phyloP scores from a whole-genome alignment of 1,140 invertebrate genomes.

The Lepidurus arcticus region DNA sequence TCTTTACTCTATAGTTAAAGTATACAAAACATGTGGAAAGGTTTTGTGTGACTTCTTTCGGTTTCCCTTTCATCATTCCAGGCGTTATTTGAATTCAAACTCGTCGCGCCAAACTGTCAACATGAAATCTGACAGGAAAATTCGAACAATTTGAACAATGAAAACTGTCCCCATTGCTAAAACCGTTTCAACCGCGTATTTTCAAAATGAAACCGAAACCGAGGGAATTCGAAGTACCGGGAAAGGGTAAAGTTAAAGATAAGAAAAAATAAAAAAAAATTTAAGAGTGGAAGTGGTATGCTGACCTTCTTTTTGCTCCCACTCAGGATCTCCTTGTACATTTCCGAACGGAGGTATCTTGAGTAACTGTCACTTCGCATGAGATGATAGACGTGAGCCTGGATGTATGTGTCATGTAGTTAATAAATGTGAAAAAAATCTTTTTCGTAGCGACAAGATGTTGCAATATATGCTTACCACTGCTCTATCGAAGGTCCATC shows the following conservation, averaged over 20 bases:
- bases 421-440: too few species aligned
- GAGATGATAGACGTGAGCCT: conserved; percentile 97
- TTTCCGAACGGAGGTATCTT: conserved; percentile 93
- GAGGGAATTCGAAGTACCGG: not conserved
- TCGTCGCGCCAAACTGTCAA: too few species aligned
- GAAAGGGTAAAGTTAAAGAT: not conserved
- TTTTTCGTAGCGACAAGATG: not conserved
- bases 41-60: too few species aligned
- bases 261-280: not conserved
- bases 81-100: too few species aligned
- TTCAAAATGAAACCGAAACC: conserved; percentile 27
- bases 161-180: conserved; percentile 4
- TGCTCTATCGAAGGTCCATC: conserved; percentile 96
- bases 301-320: conserved; percentile 91
- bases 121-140: too few species aligned
- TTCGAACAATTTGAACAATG: not conserved
- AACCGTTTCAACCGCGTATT: conserved; percentile 34
- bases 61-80: too few species aligned
- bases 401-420: conserved; percentile 39
- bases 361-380: conserved; percentile 99
- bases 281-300: not conserved
- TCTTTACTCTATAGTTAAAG: too few species aligned
- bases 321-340: conserved; percentile 96
- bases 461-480: conserved; percentile 58
- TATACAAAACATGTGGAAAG: too few species aligned